Evolutionary conservation across 2,888 invertebrate genomes (phyloP), one percentile per base, ranked within the genome.

Genomic region (Elysia crispata): DNA sequence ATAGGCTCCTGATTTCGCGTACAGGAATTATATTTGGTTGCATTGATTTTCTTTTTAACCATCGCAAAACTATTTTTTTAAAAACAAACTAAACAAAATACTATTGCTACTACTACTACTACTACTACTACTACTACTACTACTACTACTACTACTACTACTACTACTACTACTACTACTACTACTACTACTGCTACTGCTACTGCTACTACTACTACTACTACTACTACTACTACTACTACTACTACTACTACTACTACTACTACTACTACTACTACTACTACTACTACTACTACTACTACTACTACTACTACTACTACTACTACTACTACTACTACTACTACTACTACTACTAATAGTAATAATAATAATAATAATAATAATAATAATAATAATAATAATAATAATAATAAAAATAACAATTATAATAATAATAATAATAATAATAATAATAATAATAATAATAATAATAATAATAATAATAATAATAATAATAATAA

Each of bases 241-340:
- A 54, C 15, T 54, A 54, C 54, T 18, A 54, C 18, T 54, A 54
- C 54, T 18, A 54, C 18, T 18, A 54, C 18, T 18, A 54, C 18
- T 18, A 54, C 54, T 18, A 54, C 15, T 54, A 54, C 54, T 18
- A 54, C 18, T 54, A 54, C 54, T 18, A 54, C 18, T 18, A 54
- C 18, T 18, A 54, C 18, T 18, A 54, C 54, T 18, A 54, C 15
- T 54, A 54, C 54, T 18, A 54, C 18, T 54, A 62, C 62, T 6
- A 62, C 25, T 25, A 62, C 25, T 25, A 62, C n/a, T 25, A 62
- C n/a, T 25, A n/a, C 13, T 62, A 62, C n/a, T 25, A 62, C n/a
- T 62, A 62, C 62, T n/a, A 62, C n/a, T 25, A 62, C n/a, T 25
- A 62, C n/a, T 25, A 62, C 62, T 25, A 62, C 13, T n/a, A 62